Base-by-base conservation (phyloP, 2,797 vertebrate genomes). In the Iguana delicatissima region DNA sequence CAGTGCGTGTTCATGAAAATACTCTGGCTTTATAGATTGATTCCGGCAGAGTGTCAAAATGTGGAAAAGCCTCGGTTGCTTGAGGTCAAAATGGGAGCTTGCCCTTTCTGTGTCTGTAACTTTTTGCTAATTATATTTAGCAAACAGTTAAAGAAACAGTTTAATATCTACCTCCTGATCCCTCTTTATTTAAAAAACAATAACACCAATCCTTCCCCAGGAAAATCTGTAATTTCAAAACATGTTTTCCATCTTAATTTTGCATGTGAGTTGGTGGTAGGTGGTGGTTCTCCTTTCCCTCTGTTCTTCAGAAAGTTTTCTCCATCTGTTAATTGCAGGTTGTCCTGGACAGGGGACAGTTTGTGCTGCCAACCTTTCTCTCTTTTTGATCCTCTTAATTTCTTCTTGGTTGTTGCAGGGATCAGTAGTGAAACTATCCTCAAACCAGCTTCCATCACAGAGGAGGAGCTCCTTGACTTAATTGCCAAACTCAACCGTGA, bases 351-450 rank as follows among this genome's bases (percentile, higher is more conserved):
- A 7, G 14, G 50, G 79, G 29, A 38, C 4, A 24, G 10, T 6
- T 52, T 64, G 52, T 57, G 10, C 69, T 35, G 64, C 26, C 73
- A 0, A 0, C 7, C 9, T 69, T 2, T 10, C 6, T 69, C 3
- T 10, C 6, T 1, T 0, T 0, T 4, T 7, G 32, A 80, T 32
- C 32, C 46, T 35, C 24, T 52, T 26, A 1, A 0, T 13, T 92
- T 2, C 72, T 0, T 0, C 0, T 0, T 0, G 0, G 0, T 0
- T 0, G 12, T 9, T 0, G 0, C 94, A 99, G 99, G 99, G 90
- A 99, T 99, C 95, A 98, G 97, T 94, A 99, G 99, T 59, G 99
- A 99, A 95, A 99, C 99, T 0, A 98, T 99, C 95, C 96, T 99
- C 76, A 98, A 99, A 73, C 98, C 98, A 0, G 98, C 98, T 4